These are phyloP conservation scores for Oryzias dopingdopingensis DNA, from an alignment of 2,797 vertebrate species.

Conservation along the genomic window DNA sequence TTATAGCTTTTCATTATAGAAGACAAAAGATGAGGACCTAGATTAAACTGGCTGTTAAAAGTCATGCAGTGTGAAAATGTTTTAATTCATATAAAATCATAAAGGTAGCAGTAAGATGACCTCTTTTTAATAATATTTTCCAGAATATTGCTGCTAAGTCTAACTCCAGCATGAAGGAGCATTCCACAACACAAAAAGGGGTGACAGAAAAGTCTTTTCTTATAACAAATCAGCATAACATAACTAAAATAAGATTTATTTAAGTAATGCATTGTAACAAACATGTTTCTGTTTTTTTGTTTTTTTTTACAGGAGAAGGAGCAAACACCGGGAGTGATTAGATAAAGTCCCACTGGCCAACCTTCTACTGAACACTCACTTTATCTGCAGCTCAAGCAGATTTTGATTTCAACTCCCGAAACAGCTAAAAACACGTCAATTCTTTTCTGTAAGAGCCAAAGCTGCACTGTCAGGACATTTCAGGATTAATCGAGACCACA, in stretches of 20 bases:
- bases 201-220: conserved; percentile 21
- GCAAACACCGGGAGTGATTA: conserved; percentile 20
- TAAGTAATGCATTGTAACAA: conserved; percentile 19
- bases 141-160: conserved; percentile 4
- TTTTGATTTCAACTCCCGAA: conserved; percentile 6
- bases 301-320: conserved; percentile 51
- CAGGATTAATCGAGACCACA: conserved; percentile 24
- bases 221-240: conserved; percentile 32
- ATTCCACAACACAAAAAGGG: conserved; percentile 15
- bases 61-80: neutral
- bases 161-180: conserved; percentile 18
- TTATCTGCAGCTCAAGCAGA: conserved; percentile 3
- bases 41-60: too few species aligned
- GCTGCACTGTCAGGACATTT: conserved; percentile 28
- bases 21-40: conserved; percentile 8
- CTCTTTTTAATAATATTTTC: conserved; percentile 12
- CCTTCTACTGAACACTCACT: conserved; percentile 5
- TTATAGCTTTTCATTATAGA: conserved; percentile 22
- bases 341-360: conserved; percentile 4
- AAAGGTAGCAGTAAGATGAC: conserved; percentile 22
- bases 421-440: conserved; percentile 15
- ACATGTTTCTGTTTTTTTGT: conserved; percentile 28
- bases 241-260: neutral
- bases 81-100: conserved; percentile 2
- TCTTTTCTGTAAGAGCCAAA: conserved; percentile 37